Evolutionary conservation across 2,113 vertebrate genomes (phyloP).

Genomic region (Serinus canaria): DNA sequence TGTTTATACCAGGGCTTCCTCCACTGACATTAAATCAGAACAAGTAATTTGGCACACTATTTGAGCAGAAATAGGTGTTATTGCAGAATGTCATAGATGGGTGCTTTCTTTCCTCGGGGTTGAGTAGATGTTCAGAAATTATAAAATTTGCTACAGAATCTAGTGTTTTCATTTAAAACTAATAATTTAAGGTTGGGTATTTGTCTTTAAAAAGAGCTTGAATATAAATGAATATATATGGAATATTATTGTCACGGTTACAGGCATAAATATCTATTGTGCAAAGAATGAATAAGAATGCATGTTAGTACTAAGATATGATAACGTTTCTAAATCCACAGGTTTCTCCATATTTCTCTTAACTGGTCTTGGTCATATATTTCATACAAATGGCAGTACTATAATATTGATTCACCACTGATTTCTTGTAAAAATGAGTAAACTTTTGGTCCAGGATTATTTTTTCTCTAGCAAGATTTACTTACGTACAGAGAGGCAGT

Average conservation of each 20-base stretch:
- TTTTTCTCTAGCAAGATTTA: background rate
- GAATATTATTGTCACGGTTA: background rate
- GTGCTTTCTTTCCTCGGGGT: background rate
- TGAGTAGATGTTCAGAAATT: background rate
- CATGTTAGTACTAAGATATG: background rate
- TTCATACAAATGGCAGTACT: background rate
- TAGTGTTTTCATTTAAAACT: background rate
- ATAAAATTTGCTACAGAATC: background rate
- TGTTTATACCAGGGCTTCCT: background rate
- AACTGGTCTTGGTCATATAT: background rate
- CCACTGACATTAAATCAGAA: background rate
- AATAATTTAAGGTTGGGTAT: background rate
- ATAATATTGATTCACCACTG: background rate
- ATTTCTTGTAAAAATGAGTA: background rate
- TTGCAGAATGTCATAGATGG: background rate
- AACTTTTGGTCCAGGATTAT: background rate
- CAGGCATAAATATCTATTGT: background rate
- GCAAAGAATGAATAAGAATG: background rate
- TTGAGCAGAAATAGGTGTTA: background rate
- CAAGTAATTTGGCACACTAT: background rate
- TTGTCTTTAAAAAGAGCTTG: background rate
- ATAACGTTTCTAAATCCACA: background rate
- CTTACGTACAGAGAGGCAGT: fast-evolving
- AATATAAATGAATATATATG: background rate
- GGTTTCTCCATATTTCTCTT: background rate